A percentile compares a stretch with the other conserved stretches of the same genome.
Conservation (phyloP, 2,113 vertebrate genomes). For the Marcusenius ussheri region DNA sequence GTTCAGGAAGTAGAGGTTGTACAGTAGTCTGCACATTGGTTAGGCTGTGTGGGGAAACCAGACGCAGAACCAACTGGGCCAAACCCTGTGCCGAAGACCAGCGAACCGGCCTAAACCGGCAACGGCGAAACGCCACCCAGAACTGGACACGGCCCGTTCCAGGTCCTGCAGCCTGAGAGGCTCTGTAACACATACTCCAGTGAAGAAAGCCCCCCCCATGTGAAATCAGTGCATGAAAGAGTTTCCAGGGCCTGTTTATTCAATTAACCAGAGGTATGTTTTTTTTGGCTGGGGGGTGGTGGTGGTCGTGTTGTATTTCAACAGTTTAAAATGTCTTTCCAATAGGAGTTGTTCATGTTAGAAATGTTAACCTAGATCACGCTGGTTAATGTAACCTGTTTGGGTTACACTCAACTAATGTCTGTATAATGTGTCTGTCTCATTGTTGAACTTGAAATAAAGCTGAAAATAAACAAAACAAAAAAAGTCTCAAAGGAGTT, state of each 20-base stretch:
- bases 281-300: neutral
- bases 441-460: neutral
- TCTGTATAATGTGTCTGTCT: neutral
- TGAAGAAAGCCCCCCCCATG: neutral
- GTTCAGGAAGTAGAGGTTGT: slow-evolving; percentile 98
- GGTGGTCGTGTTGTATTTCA: neutral
- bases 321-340: neutral
- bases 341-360: neutral
- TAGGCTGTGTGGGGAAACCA: slow-evolving; percentile 72
- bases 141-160: neutral
- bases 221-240: slow-evolving; percentile 5
- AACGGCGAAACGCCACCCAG: neutral
- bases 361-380: neutral
- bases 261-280: slow-evolving; percentile 9
- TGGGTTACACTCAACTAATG: neutral
- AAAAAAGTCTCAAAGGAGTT: neutral
- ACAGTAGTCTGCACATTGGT: slow-evolving; percentile 99
- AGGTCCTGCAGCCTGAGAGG: neutral
- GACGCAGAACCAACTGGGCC: neutral
- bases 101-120: neutral
- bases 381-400: neutral
- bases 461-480: neutral
- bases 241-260: slow-evolving; percentile 1
- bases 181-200: neutral
- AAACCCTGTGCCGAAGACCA: neutral